Percentiles rank a stretch among this genome's conserved stretches.
Evolutionary conservation across 1,140 invertebrate species (phyloP).

Genomic region (Tenebrio molitor): DNA sequence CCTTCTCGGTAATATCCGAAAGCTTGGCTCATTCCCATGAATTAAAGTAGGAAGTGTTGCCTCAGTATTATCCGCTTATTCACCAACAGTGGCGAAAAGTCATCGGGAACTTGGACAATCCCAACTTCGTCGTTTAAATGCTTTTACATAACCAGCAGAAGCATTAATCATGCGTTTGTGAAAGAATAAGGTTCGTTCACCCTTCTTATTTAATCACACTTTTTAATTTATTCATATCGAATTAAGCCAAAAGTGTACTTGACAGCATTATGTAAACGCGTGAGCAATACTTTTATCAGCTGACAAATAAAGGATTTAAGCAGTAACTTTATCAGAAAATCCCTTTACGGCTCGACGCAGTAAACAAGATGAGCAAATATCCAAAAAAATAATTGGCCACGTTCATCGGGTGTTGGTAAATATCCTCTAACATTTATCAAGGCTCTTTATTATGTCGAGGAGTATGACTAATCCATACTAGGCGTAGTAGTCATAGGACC

Average conservation of each 20-base stretch:
- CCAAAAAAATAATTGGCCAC: not conserved
- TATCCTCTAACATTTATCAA: constrained; percentile 1
- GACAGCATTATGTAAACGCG: constrained; percentile 5
- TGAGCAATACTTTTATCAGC: constrained; percentile 7
- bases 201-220: constrained; percentile 11
- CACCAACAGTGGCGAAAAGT: constrained; percentile 4
- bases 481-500: not conserved
- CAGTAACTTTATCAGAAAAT: constrained; percentile 10
- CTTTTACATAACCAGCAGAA: constrained; percentile 14
- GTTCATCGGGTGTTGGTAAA: not conserved
- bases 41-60: constrained; percentile 33
- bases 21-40: not conserved
- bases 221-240: constrained; percentile 27
- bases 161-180: constrained; percentile 12
- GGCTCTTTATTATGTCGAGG: not conserved
- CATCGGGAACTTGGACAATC: constrained; percentile 12
- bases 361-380: not conserved
- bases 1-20: not conserved
- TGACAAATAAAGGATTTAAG: constrained; percentile 27
- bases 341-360: not conserved
- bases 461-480: constrained; percentile 6
- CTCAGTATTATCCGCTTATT: constrained; percentile 3
- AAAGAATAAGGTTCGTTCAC: constrained; percentile 21
- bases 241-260: constrained; percentile 7
- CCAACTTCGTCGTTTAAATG: not conserved